Percentiles rank a stretch among this genome's conserved stretches.
Conservation (phyloP, 1,140 invertebrate species). For the Drosophila tsacasi region DNA sequence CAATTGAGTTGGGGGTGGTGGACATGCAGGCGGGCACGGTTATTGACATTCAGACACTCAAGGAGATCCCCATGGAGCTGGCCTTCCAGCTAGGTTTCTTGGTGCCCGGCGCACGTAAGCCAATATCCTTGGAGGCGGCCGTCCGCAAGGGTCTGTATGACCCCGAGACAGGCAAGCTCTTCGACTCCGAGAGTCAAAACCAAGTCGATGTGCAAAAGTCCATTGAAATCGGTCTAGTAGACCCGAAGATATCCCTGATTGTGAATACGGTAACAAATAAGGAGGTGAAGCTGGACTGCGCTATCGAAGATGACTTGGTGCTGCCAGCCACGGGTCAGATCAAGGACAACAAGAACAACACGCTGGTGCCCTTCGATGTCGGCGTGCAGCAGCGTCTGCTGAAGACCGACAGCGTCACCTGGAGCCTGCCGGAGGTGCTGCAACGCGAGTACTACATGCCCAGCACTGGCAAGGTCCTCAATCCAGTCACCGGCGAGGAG, state of each 20-base stretch:
- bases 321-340: slow-evolving; percentile 89
- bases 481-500: slow-evolving; percentile 92
- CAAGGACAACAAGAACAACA: slow-evolving; percentile 89
- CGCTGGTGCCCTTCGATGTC: slow-evolving; percentile 89
- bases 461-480: slow-evolving; percentile 91
- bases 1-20: slow-evolving; percentile 91
- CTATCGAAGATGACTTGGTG: slow-evolving; percentile 89
- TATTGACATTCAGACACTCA: slow-evolving; percentile 89
- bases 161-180: slow-evolving; percentile 89
- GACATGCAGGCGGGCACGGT: slow-evolving; percentile 91
- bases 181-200: slow-evolving; percentile 90
- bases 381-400: slow-evolving; percentile 90
- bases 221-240: slow-evolving; percentile 91
- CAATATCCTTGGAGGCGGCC: slow-evolving; percentile 91
- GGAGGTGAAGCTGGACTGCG: slow-evolving; percentile 89
- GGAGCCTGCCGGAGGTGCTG: slow-evolving; percentile 91
- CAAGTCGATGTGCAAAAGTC: slow-evolving; percentile 90
- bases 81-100: slow-evolving; percentile 91
- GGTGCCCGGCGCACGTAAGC: slow-evolving; percentile 88
- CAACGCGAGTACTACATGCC: slow-evolving; percentile 92
- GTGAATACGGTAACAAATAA: slow-evolving; percentile 90
- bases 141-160: slow-evolving; percentile 91
- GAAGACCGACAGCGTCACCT: slow-evolving; percentile 89
- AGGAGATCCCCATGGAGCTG: slow-evolving; percentile 89
- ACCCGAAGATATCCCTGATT: slow-evolving; percentile 93